phyloP scores from a whole-genome alignment of 2,797 vertebrate species.

The Lophius americanus region DNA sequence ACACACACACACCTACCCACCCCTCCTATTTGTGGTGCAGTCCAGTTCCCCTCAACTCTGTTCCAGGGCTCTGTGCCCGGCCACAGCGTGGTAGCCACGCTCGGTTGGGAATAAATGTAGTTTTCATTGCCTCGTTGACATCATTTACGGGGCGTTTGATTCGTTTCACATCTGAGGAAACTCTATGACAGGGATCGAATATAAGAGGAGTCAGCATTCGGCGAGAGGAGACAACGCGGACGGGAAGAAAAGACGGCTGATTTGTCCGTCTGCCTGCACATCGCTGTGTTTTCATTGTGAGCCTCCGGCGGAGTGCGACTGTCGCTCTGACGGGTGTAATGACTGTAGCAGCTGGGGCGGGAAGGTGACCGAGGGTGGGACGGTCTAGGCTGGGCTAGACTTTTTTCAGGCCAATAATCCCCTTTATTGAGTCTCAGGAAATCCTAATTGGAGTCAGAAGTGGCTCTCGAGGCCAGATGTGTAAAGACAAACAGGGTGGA shows the following conservation, averaged over 20 bases:
- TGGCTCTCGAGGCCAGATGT: slow-evolving; percentile 77
- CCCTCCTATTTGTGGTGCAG: slow-evolving; percentile 30
- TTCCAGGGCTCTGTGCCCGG: slow-evolving; percentile 60
- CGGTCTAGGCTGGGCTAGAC: slow-evolving; percentile 58
- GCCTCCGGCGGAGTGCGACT: slow-evolving; percentile 66
- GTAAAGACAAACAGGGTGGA: slow-evolving; percentile 69
- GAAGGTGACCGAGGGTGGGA: slow-evolving; percentile 64
- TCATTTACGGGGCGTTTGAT: slow-evolving; percentile 49
- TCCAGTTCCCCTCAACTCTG: slow-evolving; percentile 52
- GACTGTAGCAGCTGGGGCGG: slow-evolving; percentile 67
- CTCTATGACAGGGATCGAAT: slow-evolving; percentile 20
- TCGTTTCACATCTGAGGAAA: slow-evolving; percentile 52
- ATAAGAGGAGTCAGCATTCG: slow-evolving; percentile 16
- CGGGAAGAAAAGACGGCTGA: slow-evolving; percentile 11
- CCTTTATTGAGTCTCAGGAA: slow-evolving; percentile 82
- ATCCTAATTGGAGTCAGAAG: slow-evolving; percentile 81
- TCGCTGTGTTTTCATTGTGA: slow-evolving; percentile 57
- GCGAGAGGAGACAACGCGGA: slow-evolving; percentile 20
- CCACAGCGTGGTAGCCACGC: slow-evolving; percentile 56
- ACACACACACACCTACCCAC: no score
- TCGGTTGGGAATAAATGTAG: slow-evolving; percentile 38
- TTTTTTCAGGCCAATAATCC: slow-evolving; percentile 77
- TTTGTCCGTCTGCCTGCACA: slow-evolving; percentile 40
- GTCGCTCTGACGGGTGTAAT: slow-evolving; percentile 57
- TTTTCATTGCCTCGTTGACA: slow-evolving; percentile 51